A percentile compares a stretch with the other conserved stretches of the same genome.
Conservation (phyloP, 1,140 invertebrate species). For the Zaprionus vittiger region DNA sequence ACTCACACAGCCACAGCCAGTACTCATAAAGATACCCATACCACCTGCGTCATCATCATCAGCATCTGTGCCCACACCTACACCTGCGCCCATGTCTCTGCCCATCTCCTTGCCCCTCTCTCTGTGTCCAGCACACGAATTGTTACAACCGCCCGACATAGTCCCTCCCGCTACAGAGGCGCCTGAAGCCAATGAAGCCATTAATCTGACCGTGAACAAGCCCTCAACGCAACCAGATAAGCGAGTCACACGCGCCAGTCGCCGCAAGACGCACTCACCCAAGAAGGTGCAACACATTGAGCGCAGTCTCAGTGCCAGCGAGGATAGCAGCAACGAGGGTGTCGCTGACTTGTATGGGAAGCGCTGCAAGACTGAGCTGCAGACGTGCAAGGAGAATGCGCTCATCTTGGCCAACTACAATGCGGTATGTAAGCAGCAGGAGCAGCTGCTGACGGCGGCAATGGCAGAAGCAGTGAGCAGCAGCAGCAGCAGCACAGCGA, state of each 20-base stretch:
- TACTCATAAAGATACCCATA: not conserved
- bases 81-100: not conserved
- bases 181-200: constrained; percentile 45
- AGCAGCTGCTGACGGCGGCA: constrained; percentile 51
- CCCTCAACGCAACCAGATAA: constrained; percentile 19
- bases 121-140: not conserved
- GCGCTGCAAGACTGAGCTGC: constrained; percentile 48
- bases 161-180: no score
- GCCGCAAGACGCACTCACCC: constrained; percentile 66
- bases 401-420: constrained; percentile 71
- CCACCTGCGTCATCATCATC: not conserved
- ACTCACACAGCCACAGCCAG: not conserved
- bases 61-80: not conserved
- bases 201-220: constrained; percentile 59
- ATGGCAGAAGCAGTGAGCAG: constrained; percentile 37
- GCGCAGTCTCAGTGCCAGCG: constrained; percentile 39
- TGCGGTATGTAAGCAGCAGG: constrained; percentile 61
- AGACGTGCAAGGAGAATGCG: constrained; percentile 56
- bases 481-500: constrained; percentile 21
- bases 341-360: constrained; percentile 45
- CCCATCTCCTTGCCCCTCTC: not conserved
- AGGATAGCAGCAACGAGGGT: constrained; percentile 40
- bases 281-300: constrained; percentile 64
- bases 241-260: constrained; percentile 54
- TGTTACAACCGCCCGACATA: constrained; percentile 10